phyloP scores from a whole-genome alignment of 2,113 vertebrate species.

The Miniopterus natalensis region DNA sequence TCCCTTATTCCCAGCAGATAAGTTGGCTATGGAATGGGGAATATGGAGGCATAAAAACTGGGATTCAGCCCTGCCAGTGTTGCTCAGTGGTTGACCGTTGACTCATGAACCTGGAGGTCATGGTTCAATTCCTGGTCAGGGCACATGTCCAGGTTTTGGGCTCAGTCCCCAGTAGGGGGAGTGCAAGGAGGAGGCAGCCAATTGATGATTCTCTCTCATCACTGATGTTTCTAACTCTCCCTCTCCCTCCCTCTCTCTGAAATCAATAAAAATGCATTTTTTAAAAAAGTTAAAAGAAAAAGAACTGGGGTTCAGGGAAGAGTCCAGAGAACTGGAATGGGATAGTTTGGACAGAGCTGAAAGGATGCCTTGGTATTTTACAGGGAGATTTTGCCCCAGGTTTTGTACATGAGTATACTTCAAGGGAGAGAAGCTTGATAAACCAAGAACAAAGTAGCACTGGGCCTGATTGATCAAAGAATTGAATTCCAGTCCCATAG shows the following conservation, averaged over 20 bases:
- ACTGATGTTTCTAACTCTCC: too few species aligned
- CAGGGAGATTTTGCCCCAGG: not conserved
- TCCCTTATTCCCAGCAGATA: not conserved
- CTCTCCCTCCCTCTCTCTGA: too few species aligned
- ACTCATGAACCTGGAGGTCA: too few species aligned
- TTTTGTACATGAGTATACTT: not conserved
- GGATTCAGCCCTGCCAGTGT: not conserved
- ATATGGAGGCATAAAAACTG: not conserved
- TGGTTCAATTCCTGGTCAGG: too few species aligned
- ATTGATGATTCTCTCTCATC: too few species aligned
- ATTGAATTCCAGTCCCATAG: constrained; percentile 60
- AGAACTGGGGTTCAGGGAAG: not conserved
- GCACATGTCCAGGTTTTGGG: too few species aligned
- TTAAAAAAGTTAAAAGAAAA: too few species aligned
- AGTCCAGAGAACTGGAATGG: not conserved
- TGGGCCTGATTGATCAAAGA: not conserved
- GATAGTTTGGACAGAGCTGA: not conserved
- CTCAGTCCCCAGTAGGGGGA: too few species aligned
- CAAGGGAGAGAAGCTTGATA: not conserved
- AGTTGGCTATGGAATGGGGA: not conserved
- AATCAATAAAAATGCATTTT: too few species aligned
- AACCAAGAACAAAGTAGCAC: not conserved
- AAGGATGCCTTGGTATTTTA: not conserved
- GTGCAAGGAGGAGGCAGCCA: too few species aligned
- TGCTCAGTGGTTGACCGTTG: too few species aligned